A percentile compares a stretch with the other conserved stretches of the same genome.
Conservation (phyloP, 2,888 invertebrate species). For the Balanococcus diminutus region DNA sequence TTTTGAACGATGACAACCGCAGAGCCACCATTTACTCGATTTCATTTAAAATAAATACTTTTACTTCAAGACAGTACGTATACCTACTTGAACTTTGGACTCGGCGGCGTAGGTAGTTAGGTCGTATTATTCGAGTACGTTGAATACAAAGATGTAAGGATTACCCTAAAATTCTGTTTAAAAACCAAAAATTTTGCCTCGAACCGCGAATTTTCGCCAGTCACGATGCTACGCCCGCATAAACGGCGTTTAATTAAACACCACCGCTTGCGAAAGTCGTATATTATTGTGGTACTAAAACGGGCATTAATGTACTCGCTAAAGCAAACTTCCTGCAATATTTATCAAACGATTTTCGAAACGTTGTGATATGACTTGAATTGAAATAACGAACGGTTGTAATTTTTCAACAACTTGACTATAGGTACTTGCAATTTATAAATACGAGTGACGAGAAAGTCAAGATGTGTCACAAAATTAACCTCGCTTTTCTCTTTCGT, state of each 20-base stretch:
- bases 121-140: not conserved
- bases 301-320: not conserved
- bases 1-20: not conserved
- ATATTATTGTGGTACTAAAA: not conserved
- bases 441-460: not conserved
- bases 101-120: too few species aligned
- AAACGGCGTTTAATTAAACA: slow-evolving; percentile 30
- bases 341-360: not conserved
- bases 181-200: slow-evolving; percentile 6
- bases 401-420: not conserved
- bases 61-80: too few species aligned
- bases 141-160: not conserved
- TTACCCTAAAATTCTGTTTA: not conserved
- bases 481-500: not conserved
- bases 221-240: not conserved
- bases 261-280: not conserved
- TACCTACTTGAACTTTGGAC: not conserved
- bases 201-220: slow-evolving; percentile 9
- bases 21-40: not conserved
- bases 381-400: not conserved
- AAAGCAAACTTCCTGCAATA: not conserved
- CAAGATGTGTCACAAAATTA: not conserved
- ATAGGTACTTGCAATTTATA: not conserved
- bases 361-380: not conserved
- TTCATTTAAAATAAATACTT: not conserved